Evolutionary conservation across 2,797 vertebrate genomes (phyloP).

Genomic region (Tenualosa ilisha): DNA sequence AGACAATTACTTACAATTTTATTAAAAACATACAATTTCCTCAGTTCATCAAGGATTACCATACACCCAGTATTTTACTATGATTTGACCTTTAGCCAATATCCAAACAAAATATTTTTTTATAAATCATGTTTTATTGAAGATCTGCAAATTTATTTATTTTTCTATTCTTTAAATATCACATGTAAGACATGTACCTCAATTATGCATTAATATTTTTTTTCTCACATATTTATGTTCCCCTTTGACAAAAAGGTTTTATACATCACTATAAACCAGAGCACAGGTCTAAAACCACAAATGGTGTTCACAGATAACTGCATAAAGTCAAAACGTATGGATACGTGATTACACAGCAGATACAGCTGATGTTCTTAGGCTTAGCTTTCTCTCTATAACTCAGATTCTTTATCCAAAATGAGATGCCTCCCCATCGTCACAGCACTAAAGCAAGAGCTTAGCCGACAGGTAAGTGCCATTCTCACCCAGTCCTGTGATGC

Average conservation of each 20-base stretch:
- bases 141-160: background rate
- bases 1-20: background rate
- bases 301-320: no score
- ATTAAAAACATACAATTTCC: background rate
- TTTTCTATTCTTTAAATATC: no score
- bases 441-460: background rate
- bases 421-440: background rate
- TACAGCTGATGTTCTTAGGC: no score
- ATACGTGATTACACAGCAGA: no score
- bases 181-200: no score
- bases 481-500: conserved; percentile 90
- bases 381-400: background rate
- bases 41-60: background rate
- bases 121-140: background rate
- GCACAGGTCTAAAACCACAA: no score
- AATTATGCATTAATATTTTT: no score
- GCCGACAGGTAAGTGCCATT: background rate
- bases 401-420: background rate
- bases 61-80: background rate
- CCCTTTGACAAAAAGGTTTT: no score
- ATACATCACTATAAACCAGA: no score
- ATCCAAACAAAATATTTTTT: background rate
- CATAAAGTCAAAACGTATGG: no score
- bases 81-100: background rate
- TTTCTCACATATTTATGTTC: no score